These are phyloP conservation scores for Phragmatobia fuliginosa DNA, from an alignment of 2,888 invertebrate species.

Conservation along the genomic window DNA sequence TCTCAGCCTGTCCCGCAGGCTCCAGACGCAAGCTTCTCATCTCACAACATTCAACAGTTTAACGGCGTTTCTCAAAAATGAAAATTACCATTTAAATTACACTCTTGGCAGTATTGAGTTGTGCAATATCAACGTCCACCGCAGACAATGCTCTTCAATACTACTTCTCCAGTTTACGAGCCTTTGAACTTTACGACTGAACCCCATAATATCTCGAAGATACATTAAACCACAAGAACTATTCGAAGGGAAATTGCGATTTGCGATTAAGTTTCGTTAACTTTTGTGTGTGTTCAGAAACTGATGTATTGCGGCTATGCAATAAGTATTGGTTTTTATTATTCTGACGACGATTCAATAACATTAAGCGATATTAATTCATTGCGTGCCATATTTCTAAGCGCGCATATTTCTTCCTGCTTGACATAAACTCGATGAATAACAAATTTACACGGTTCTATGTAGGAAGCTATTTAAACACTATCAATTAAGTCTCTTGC, in stretches of 20 bases:
- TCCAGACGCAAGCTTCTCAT: neutral
- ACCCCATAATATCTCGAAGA: conserved; percentile 16
- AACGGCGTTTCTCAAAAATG: conserved; percentile 16
- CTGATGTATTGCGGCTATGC: no score
- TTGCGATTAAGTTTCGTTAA: neutral
- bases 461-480: neutral
- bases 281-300: conserved; percentile 6
- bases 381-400: neutral
- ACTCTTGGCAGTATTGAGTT: neutral
- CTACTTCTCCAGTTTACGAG: conserved; percentile 19
- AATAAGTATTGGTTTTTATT: neutral
- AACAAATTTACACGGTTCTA: neutral
- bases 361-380: neutral
- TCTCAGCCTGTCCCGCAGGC: no score
- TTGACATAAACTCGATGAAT: no score
- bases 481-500: neutral
- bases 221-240: conserved; percentile 20
- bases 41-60: conserved; percentile 1
- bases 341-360: neutral
- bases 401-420: no score
- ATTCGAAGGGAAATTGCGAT: conserved; percentile 15
- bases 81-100: conserved; percentile 18
- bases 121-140: neutral
- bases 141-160: conserved; percentile 16
- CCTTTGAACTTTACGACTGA: conserved; percentile 18